Base-by-base conservation (phyloP, 2,888 invertebrate species). In the Strigamia crassipes region DNA sequence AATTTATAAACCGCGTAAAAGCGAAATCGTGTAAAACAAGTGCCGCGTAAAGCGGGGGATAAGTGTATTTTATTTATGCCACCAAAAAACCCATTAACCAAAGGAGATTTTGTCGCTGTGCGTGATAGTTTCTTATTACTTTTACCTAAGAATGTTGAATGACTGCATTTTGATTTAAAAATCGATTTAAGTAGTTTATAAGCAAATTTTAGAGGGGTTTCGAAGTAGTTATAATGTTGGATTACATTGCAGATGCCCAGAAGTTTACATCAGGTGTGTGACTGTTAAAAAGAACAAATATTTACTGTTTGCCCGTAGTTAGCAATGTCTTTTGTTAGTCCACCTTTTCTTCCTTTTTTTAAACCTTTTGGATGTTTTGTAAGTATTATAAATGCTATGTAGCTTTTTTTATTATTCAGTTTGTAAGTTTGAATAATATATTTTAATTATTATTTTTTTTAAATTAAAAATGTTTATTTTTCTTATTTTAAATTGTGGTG, bases 221-320 rank as follows among this genome's bases (percentile, higher is more conserved):
- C 18, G 8, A 8, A 73, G 27, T n/a, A 27, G 73, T 73, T 8
- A 73, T 27, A 3, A 12, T 27, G 73, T 73, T 27, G 27, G 31
- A 73, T 73, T 73, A 73, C 73, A 73, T 73, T 73, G n/a, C 73
- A 73, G 73, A 27, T 73, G 27, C 73, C 73, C 73, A 73, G 73
- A 73, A 73, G 73, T 73, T 27, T 73, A 31, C 73, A 73, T 73
- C 73, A 73, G 73, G 73, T 73, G 73, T 73, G 73, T 73, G 61
- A 73, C 27, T 73, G 23, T 27, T 12, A 15, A 73, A 23, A 73
- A 51, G 51, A 51, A 18, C 51, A 51, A 12, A 51, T 51, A 51
- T 51, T 51, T 51, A 51, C 51, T 18, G 8, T 18, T 51, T 51
- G 51, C 51, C 51, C 12, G 51, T 51, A 51, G 51, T 51, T 51